Evolutionary conservation across 2,888 invertebrate species (phyloP).

Genomic region (Protodeltote pygarga): DNA sequence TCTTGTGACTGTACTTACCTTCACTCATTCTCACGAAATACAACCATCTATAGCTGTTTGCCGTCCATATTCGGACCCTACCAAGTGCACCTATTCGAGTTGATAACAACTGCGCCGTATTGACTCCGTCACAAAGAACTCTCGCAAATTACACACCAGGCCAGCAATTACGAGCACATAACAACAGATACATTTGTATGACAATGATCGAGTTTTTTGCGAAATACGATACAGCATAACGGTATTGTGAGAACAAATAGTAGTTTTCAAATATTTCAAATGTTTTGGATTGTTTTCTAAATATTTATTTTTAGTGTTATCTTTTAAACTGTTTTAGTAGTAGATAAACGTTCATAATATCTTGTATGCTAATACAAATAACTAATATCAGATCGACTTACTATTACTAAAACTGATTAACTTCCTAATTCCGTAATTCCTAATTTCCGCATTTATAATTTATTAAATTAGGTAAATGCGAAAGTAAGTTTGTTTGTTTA

Average conservation of each 20-base stretch:
- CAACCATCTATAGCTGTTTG: slow-evolving; percentile 21
- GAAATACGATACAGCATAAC: slow-evolving; percentile 72
- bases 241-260: slow-evolving; percentile 49
- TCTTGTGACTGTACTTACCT: too few species aligned
- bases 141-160: slow-evolving; percentile 79
- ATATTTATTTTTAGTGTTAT: slow-evolving; percentile 18
- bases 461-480: too few species aligned
- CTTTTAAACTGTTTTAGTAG: background rate
- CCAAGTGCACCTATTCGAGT: slow-evolving; percentile 47
- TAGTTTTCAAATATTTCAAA: slow-evolving; percentile 16
- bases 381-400: too few species aligned
- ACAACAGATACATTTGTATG: slow-evolving; percentile 87
- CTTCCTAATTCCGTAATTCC: too few species aligned
- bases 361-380: too few species aligned
- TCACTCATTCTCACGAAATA: slow-evolving; percentile 28
- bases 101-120: slow-evolving; percentile 66
- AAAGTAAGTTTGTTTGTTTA: too few species aligned
- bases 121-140: slow-evolving; percentile 70
- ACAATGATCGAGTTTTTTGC: slow-evolving; percentile 78
- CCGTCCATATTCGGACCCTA: slow-evolving; percentile 49
- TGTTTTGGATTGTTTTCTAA: slow-evolving; percentile 14
- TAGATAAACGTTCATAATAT: too few species aligned
- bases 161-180: slow-evolving; percentile 75
- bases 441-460: too few species aligned
- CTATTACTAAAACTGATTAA: too few species aligned